Percentiles rank a stretch among this genome's conserved stretches.
phyloP scores from a whole-genome alignment of 2,797 vertebrate species.

The Sebastes miniatus region DNA sequence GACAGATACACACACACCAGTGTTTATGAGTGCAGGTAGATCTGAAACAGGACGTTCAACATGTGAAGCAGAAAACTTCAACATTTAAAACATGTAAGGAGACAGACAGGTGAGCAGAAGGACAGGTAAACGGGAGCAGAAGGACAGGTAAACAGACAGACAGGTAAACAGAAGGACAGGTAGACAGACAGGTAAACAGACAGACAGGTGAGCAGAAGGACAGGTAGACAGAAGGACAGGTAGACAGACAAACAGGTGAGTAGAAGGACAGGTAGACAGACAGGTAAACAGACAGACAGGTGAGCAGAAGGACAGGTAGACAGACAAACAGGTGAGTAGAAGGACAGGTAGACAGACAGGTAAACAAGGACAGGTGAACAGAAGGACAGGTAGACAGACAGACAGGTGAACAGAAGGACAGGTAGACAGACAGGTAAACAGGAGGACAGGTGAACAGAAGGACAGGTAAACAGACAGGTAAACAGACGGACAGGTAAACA shows the following conservation, averaged over 20 bases:
- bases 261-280: too few species aligned
- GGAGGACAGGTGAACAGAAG: too few species aligned
- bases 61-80: not conserved
- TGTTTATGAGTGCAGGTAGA: slow-evolving; percentile 26
- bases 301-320: not conserved
- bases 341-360: not conserved
- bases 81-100: not conserved
- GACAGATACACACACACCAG: not conserved
- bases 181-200: not conserved
- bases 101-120: not conserved
- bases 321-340: not conserved
- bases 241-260: not conserved
- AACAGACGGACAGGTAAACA: not conserved
- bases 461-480: too few species aligned
- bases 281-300: not conserved
- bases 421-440: too few species aligned
- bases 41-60: not conserved
- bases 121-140: too few species aligned
- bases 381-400: too few species aligned
- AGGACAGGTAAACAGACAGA: not conserved
- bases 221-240: not conserved
- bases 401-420: too few species aligned
- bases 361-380: too few species aligned
- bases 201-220: fast-evolving
- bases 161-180: not conserved